Conservation (phyloP, 2,888 invertebrate species). For the Hydriomena furcata region DNA sequence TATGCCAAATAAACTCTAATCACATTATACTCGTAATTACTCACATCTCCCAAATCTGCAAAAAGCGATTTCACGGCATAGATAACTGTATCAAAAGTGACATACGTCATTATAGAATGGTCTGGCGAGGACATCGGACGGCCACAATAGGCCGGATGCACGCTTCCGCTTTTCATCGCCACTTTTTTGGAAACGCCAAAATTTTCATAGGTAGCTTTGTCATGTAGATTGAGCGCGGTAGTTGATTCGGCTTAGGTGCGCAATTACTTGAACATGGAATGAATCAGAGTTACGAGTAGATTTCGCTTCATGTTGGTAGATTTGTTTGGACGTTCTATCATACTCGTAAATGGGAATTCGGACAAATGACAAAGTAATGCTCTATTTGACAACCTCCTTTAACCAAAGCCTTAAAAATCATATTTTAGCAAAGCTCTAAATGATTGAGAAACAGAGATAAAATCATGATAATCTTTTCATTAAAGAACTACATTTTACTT, state of each 20-base stretch:
- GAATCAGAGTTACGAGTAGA: no score
- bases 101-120: constrained; percentile 64
- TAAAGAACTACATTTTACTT: no score
- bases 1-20: constrained; percentile 10
- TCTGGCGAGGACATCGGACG: constrained; percentile 76
- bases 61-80: constrained; percentile 61
- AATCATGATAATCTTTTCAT: no score
- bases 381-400: no score
- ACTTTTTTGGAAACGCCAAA: constrained; percentile 80
- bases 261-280: neutral
- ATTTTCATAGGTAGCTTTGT: constrained; percentile 76
- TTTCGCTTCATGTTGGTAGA: no score
- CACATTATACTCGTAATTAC: constrained; percentile 1
- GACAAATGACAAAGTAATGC: no score
- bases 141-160: constrained; percentile 68
- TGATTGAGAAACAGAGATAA: no score
- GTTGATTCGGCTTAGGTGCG: constrained; percentile 21
- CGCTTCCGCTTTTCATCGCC: constrained; percentile 73
- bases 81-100: constrained; percentile 72
- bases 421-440: no score
- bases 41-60: constrained; percentile 41
- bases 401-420: no score
- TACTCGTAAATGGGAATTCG: no score
- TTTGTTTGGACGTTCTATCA: no score
- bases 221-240: constrained; percentile 62